phyloP scores from a whole-genome alignment of 2,797 vertebrate genomes.

The Sebastes paucispinis region DNA sequence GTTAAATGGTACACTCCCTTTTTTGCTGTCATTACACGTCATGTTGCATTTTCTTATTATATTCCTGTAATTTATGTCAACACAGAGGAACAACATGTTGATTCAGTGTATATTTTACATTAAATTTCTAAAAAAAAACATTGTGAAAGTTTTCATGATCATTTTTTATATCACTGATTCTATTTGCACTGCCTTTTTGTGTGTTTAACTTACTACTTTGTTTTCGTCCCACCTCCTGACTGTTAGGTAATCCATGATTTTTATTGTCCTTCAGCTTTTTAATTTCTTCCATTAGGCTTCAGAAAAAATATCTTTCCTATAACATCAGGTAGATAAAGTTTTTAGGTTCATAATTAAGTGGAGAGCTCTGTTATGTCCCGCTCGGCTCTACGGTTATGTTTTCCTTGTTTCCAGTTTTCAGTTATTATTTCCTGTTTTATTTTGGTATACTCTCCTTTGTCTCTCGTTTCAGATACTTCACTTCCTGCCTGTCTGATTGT shows the following conservation, averaged over 20 bases:
- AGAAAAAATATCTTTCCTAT: background rate
- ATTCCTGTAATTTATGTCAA: background rate
- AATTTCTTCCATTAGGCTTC: background rate
- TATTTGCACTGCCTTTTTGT: background rate
- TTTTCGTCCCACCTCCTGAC: background rate
- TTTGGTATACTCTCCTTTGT: background rate
- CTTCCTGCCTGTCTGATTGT: background rate
- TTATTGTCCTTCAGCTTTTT: background rate
- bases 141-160: background rate
- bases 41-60: background rate
- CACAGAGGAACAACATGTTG: background rate
- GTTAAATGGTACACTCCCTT: background rate
- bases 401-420: background rate
- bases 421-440: background rate
- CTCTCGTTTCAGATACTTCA: background rate
- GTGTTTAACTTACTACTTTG: background rate
- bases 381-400: background rate
- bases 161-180: background rate
- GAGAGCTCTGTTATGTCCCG: background rate
- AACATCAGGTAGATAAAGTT: fast-evolving
- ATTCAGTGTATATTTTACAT: background rate
- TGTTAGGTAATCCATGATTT: background rate
- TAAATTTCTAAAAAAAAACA: background rate
- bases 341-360: background rate
- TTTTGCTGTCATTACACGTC: background rate